A percentile compares a stretch with the other conserved stretches of the same genome.
phyloP scores from a whole-genome alignment of 2,888 invertebrate species.

The Ophioninae sp. region DNA sequence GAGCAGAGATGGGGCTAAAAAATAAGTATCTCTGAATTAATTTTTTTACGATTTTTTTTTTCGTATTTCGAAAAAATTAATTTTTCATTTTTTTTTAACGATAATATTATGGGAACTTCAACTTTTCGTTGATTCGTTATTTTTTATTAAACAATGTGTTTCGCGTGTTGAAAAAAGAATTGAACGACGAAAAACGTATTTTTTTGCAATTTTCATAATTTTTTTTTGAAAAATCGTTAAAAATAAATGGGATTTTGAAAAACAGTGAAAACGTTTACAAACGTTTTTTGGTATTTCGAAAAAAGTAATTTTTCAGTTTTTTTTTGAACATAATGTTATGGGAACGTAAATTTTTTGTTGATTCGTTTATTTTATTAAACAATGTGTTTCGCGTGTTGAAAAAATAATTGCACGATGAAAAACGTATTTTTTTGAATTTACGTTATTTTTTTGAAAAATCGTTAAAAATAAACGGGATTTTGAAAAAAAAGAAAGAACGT shows the following conservation, averaged over 20 bases:
- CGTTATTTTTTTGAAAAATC: not conserved
- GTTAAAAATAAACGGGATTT: not conserved
- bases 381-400: not conserved
- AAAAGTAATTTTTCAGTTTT: not conserved
- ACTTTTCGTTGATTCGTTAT: not conserved
- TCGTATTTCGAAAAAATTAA: not conserved
- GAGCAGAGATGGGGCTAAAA: not conserved
- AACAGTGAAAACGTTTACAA: too few species aligned
- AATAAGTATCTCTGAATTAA: not conserved
- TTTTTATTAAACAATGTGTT: not conserved
- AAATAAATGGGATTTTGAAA: not conserved
- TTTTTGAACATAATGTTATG: not conserved
- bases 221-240: conserved; percentile 3
- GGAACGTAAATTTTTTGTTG: not conserved
- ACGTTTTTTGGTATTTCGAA: not conserved
- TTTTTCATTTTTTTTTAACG: not conserved
- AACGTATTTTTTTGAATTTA: not conserved
- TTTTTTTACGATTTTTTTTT: not conserved
- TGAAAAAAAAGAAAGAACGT: too few species aligned
- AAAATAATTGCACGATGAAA: not conserved
- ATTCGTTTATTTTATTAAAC: not conserved
- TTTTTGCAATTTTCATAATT: not conserved
- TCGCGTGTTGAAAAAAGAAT: not conserved
- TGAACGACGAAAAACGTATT: not conserved
- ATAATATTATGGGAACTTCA: not conserved